Evolutionary conservation across 1,140 invertebrate genomes (phyloP), one percentile per base, ranked within the genome.

Genomic region (Brachionus manjavacas): DNA sequence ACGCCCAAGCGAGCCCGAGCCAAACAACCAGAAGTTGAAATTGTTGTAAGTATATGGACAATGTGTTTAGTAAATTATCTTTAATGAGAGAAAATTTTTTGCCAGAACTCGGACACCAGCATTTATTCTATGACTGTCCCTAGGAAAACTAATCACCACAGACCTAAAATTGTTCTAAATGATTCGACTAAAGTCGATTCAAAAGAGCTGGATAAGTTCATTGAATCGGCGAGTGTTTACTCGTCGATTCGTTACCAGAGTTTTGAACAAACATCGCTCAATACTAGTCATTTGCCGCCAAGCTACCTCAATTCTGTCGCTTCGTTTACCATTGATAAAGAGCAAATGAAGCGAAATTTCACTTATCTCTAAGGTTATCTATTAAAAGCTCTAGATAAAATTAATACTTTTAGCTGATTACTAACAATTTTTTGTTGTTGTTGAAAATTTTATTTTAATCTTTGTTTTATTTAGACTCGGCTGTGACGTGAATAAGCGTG

Each of bases 261-360:
- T 49, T 25, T 46, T 76, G 16, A 31, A 60, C 52, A 25, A 7
- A 16, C n/a, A 23, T 35, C 41, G 20, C 8, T 14, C 12, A 49
- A 2, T 28, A 35, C 28, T 72, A 72, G 68, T 41, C 41, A 76
- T 28, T 11, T 49, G 46, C 16, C 8, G 6, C 7, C 20, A 23
- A 76, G 8, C 12, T 46, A 76, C 25, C 23, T 76, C 20, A 74
- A 74, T 20, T 14, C 41, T 23, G 25, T 76, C 9, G 25, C 72
- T 12, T 76, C 72, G 43, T 76, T 76, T 28, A 76, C 72, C n/a
- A 76, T 76, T 16, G 72, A 76, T 49, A 76, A 46, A 9, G 46
- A 76, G 23, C 72, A 76, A 49, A 76, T 76, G 72, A 76, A 49
- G 9, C 16, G 25, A 76, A 76, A 76, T 49, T 76, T 76, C 14